Base-by-base conservation (phyloP, 2,888 invertebrate genomes). In the Lithodes maja region DNA sequence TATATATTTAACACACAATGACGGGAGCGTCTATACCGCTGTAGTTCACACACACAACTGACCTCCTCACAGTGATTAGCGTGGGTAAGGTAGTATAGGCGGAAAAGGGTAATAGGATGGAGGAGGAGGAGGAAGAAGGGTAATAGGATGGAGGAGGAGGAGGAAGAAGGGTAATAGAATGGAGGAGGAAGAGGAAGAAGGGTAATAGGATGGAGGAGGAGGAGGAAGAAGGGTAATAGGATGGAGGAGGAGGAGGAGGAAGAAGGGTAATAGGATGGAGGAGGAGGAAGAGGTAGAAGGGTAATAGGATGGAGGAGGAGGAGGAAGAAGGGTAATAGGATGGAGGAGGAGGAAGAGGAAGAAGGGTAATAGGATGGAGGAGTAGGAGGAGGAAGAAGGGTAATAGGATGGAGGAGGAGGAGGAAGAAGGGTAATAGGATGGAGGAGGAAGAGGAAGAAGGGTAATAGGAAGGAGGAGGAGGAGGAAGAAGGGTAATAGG, bases 151-250 rank as follows among this genome's bases (percentile, higher is more conserved):
- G 74, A 33, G n/a, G 33, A n/a, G n/a, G 33, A n/a, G n/a, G 74
- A 33, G 74, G 33, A 74, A 5, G 33, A 5, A 5, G 33, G 33
- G 33, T 33, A 33, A 74, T 15, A n/a, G 74, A 1, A 74, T 3
- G 74, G 74, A 74, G 5, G 74, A n/a, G 74, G 74, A n/a, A 74
- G 61, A 61, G 61, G 12, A 61, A 7, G 61, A 5, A 79, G 79
- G 54, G 79, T 54, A 54, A 53, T 54, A 54, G 54, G 55, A 54
- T 9, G 33, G 17, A 33, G 33, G 17, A 33, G 53, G 33, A 54
- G 54, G 54, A 54, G 55, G 33, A 17, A 54, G 54, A 33, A 54
- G 54, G 52, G 55, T 54, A 50, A 17, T 54, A 33, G 7, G 33
- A 53, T 33, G 33, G 55, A 54, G 54, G 54, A 54, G 17, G 54